Conservation (phyloP, 2,797 vertebrate species). For the Cossypha niveicapilla region DNA sequence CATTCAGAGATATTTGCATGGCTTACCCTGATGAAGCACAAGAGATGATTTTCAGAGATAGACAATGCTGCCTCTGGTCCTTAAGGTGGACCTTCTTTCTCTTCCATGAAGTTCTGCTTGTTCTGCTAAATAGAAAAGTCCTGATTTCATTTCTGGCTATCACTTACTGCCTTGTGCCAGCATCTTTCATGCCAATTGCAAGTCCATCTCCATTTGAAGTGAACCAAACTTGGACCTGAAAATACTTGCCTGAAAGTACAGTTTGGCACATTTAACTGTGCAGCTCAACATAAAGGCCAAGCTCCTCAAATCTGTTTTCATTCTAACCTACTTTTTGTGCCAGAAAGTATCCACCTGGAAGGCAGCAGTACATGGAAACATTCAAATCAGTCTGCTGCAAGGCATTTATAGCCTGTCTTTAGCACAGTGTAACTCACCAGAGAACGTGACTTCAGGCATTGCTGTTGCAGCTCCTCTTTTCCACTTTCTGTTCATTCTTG, state of each 20-base stretch:
- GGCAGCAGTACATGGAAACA: neutral
- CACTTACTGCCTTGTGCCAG: neutral
- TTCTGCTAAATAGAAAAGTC: neutral
- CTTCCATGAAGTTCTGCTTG: accelerated
- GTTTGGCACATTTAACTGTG: neutral
- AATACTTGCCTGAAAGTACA: neutral
- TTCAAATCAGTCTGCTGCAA: neutral
- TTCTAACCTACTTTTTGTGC: neutral
- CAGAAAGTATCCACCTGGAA: neutral
- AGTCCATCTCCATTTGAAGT: neutral
- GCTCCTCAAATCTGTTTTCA: neutral
- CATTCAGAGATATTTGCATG: neutral
- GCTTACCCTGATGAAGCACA: neutral
- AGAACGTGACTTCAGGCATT: neutral
- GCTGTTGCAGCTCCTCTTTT: neutral
- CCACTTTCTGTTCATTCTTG: neutral
- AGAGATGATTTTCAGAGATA: neutral
- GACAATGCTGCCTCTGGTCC: neutral
- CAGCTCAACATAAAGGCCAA: neutral
- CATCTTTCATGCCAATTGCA: neutral
- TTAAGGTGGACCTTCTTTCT: neutral
- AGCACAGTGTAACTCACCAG: neutral
- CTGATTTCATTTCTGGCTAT: neutral
- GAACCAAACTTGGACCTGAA: neutral
- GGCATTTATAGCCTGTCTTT: neutral